Evolutionary conservation across 2,888 invertebrate species (phyloP).

Genomic region (Plebejus argus): DNA sequence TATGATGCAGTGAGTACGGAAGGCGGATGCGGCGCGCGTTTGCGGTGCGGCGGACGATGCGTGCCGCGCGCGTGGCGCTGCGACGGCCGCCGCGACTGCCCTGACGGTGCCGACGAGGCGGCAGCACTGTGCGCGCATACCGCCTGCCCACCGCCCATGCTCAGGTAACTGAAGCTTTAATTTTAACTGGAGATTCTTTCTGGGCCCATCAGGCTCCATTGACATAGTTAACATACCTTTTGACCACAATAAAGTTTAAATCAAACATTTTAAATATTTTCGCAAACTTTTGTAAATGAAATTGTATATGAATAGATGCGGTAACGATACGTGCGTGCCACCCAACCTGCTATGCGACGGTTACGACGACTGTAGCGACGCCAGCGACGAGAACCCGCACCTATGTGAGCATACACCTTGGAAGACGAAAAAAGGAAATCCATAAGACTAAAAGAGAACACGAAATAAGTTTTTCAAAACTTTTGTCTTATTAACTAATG

Average conservation of each 20-base stretch:
- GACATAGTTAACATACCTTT: neutral
- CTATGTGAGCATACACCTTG: slow-evolving; percentile 50
- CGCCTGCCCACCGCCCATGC: slow-evolving; percentile 69
- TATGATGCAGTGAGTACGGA: slow-evolving; percentile 33
- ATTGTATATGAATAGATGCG: slow-evolving; percentile 57
- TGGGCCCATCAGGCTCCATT: neutral
- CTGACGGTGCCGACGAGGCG: slow-evolving; percentile 81
- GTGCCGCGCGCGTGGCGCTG: slow-evolving; percentile 82
- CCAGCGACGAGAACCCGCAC: slow-evolving; percentile 78
- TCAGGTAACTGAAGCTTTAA: slow-evolving; percentile 47
- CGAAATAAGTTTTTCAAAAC: no score
- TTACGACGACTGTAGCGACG: slow-evolving; percentile 81
- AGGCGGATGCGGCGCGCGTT: slow-evolving; percentile 52
- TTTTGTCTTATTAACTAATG: no score
- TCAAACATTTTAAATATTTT: neutral
- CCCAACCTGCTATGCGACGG: slow-evolving; percentile 88
- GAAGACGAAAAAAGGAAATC: neutral
- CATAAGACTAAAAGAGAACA: no score
- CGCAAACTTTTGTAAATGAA: neutral
- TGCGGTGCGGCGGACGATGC: slow-evolving; percentile 65
- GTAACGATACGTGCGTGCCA: slow-evolving; percentile 84
- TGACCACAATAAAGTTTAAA: no score
- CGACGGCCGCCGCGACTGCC: slow-evolving; percentile 84
- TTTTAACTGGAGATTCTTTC: neutral
- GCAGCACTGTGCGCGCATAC: slow-evolving; percentile 56